Conservation (phyloP, 2,113 vertebrate species). For the Cisticola juncidis region DNA sequence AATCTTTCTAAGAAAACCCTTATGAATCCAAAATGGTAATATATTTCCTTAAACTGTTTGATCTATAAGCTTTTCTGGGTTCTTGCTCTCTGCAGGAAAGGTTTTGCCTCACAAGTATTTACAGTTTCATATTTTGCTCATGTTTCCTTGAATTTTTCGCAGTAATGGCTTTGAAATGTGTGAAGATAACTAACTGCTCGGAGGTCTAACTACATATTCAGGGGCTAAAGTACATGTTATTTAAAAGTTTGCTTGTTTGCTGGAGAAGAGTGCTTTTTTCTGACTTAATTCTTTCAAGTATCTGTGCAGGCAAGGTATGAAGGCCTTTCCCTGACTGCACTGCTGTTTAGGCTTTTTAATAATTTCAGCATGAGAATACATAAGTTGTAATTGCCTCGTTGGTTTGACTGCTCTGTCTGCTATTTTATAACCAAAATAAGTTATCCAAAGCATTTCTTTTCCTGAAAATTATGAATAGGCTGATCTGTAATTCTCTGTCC, state of each 20-base stretch:
- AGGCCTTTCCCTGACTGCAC: neutral
- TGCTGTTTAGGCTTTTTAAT: neutral
- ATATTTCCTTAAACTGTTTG: neutral
- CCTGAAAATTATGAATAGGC: neutral
- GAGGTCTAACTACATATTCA: neutral
- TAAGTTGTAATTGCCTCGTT: accelerated
- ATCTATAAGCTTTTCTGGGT: neutral
- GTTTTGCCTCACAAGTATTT: neutral
- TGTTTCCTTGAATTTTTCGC: neutral
- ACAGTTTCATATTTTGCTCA: neutral
- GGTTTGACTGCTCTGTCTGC: neutral
- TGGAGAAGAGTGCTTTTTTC: neutral
- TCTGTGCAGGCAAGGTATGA: neutral
- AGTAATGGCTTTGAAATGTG: neutral
- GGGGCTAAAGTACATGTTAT: neutral
- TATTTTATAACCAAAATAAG: neutral
- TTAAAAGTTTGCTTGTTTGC: neutral
- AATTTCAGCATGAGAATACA: neutral
- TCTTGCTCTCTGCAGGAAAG: neutral
- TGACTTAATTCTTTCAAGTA: neutral
- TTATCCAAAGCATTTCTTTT: neutral
- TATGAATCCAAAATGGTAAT: neutral
- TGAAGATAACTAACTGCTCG: neutral
- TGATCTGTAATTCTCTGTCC: neutral
- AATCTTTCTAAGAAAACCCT: neutral